Conservation (phyloP, 2,888 invertebrate species). For the Tetheella fluctuosa region DNA sequence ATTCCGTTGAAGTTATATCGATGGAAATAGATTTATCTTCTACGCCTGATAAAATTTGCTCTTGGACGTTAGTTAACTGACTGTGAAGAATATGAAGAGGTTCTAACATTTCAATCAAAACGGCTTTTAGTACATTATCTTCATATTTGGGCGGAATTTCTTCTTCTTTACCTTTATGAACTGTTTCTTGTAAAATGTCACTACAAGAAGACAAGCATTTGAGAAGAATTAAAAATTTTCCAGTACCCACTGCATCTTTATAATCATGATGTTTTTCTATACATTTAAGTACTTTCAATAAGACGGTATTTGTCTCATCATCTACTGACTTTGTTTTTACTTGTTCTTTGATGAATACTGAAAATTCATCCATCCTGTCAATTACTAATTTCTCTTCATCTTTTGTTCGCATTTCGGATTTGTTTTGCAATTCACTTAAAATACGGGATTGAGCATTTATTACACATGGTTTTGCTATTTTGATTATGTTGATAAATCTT, state of each 20-base stretch:
- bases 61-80: conserved; percentile 60
- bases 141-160: conserved; percentile 42
- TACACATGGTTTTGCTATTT: conserved; percentile 43
- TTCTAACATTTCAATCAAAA: conserved; percentile 60
- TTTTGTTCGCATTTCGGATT: conserved; percentile 13
- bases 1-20: conserved; percentile 63
- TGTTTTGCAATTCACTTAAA: conserved; percentile 47
- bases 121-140: conserved; percentile 47
- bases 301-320: conserved; percentile 32
- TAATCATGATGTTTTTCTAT: conserved; percentile 60
- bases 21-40: conserved; percentile 60
- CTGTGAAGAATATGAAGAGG: conserved; percentile 63
- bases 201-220: conserved; percentile 70
- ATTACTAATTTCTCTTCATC: conserved; percentile 37
- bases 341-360: conserved; percentile 40
- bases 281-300: conserved; percentile 48
- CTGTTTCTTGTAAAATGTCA: conserved; percentile 50
- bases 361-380: conserved; percentile 48
- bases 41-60: conserved; percentile 56
- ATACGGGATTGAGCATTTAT: conserved; percentile 40
- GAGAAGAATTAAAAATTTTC: conserved; percentile 61
- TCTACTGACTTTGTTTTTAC: conserved; percentile 24
- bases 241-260: conserved; percentile 57
- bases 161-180: conserved; percentile 34
- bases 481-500: conserved; percentile 36